A percentile compares a stretch with the other conserved stretches of the same genome.
These are phyloP conservation scores for Phalacrocorax carbo DNA, from an alignment of 2,113 vertebrate genomes.

Conservation along the genomic window DNA sequence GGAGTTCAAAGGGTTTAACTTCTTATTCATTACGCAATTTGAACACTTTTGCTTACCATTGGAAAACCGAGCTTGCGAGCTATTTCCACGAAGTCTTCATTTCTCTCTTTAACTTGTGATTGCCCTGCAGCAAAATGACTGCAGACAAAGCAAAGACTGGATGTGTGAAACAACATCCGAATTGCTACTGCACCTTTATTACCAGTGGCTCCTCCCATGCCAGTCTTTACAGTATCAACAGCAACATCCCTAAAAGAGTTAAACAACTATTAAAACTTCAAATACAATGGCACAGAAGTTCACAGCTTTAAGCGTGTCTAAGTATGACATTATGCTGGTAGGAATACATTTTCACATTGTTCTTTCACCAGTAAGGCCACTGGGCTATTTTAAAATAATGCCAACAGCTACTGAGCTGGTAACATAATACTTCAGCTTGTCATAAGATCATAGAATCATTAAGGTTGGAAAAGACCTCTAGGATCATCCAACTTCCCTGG, in stretches of 20 bases:
- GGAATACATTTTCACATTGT: not conserved
- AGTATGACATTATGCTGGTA: not conserved
- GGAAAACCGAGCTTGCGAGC: constrained; percentile 92
- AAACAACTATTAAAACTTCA: not conserved
- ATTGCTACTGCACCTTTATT: constrained; percentile 98
- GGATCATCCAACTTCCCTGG: not conserved
- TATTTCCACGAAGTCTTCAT: constrained; percentile 95
- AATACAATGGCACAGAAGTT: not conserved
- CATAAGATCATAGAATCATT: not conserved
- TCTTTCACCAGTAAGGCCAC: not conserved
- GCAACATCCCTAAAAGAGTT: constrained; percentile 87
- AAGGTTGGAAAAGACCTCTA: no score
- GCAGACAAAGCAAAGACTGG: constrained; percentile 97
- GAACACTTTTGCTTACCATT: constrained; percentile 80
- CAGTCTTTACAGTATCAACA: constrained; percentile 96
- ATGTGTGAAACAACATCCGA: constrained; percentile 94
- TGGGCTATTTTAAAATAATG: not conserved
- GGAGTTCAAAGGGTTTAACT: not conserved
- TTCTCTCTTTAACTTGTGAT: constrained; percentile 96
- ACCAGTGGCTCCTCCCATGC: constrained; percentile 98
- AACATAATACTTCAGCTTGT: not conserved
- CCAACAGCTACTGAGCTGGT: not conserved
- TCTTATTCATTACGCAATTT: not conserved
- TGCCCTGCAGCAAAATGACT: constrained; percentile 98
- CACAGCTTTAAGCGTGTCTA: not conserved